Base-by-base conservation (phyloP, 2,888 invertebrate species). In the Amblyteles armatorius region DNA sequence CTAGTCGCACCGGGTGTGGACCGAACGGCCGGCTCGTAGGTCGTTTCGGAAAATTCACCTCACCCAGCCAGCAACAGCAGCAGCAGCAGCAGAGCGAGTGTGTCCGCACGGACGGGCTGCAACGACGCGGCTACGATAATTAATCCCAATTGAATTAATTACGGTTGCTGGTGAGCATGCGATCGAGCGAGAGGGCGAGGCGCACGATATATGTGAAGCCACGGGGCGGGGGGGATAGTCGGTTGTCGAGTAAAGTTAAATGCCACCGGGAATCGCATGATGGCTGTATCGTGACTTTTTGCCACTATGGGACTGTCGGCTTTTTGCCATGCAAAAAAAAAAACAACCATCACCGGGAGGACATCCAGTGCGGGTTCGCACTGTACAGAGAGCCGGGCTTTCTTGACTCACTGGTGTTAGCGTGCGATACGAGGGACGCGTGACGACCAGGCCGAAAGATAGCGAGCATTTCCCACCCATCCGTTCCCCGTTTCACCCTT, bases 131-230 rank as follows among this genome's bases (percentile, higher is more conserved):
- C 60, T 82, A 63, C 73, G 84, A 87, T 87, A 89, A 90, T 90
- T 90, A 90, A 90, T 90, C 84, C 85, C 87, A 86, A 91, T 90
- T 88, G 87, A 90, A 89, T 91, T 88, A 89, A 91, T 89, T 87
- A 86, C 87, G 89, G 87, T 86, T 84, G 76, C 82, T 48, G 65
- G 71, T 60, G 74, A 48, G 76, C 76, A 72, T 84, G 89, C 83
- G 82, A 85, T 82, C 60, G 79, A 71, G 33, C 63, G 48, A 74
- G 26, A 69, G 68, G 68, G 65, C 44, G 68, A 67, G 36, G 72
- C 29, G 29, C 57, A 69, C n/a, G 26, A 63, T 44, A 16, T 9
- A 72, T 68, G 65, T 33, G 85, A 85, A 85, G 83, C 81, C 71
- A n/a, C n/a, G 22, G 26, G 26, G 57, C 3, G 57, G 3, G 11